Evolutionary conservation across 2,113 vertebrate species (phyloP), one percentile per base, ranked within the genome.

Genomic region (Opisthocomus hoazin): DNA sequence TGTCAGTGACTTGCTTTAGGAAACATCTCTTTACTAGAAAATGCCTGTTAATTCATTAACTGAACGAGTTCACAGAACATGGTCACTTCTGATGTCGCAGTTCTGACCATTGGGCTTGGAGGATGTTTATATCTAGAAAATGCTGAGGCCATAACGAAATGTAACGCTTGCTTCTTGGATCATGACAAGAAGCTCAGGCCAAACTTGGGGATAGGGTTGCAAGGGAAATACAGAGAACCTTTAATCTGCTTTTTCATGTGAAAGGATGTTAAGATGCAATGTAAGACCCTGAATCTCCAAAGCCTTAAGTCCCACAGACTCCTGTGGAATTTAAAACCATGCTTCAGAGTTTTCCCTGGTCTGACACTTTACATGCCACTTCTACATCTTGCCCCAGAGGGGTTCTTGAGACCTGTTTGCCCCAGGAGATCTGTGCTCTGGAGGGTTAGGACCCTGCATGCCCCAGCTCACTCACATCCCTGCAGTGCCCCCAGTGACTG

Each of bases 1-100:
- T 91, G 78, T 61, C 54, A 85, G 63, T 29, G 23, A 39, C 54
- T 70, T 77, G 69, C 82, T 91, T 94, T 63, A 88, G 87, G 87
- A 93, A 93, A 74, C 54, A 37, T 71, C 39, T 87, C 45, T 69
- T 70, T 90, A 66, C 54, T 80, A 79, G 79, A 89, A 89, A 81
- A 82, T 65, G 77, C 36, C 36, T 81, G 39, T 79, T 82, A 94
- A 63, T 93, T 76, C 14, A 58, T 23, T 65, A 88, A 80, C 34
- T 54, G 69, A 63, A 54, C 70, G 60, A 41, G 69, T 70, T 64
- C 19, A 5, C 63, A 83, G 80, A 71, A 76, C 30, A 11, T 0
- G 13, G 60, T 39, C 53, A 56, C 27, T 80, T 63, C 63, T 50
- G 46, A 45, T 60, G 37, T 41, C 50, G 23, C 19, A 41, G 37